These are phyloP conservation scores for Pachyramphus minor DNA, from an alignment of 2,113 vertebrate genomes.

Conservation along the genomic window DNA sequence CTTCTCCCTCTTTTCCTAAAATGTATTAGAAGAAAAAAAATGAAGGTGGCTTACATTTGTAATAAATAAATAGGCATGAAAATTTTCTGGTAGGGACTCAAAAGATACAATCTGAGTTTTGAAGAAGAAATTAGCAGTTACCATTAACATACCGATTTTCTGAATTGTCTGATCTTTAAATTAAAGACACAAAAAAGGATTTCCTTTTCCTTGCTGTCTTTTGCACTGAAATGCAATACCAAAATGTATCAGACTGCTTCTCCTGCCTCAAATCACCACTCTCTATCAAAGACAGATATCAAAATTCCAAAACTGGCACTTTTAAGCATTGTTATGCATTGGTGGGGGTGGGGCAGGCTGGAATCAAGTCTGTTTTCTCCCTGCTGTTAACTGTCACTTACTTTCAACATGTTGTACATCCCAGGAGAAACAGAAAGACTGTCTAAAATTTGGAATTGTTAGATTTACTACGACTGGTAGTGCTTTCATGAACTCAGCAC, in stretches of 20 bases:
- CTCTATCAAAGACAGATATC: neutral
- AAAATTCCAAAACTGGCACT: neutral
- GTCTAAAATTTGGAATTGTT: neutral
- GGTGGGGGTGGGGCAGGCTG: rapidly evolving
- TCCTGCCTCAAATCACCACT: neutral
- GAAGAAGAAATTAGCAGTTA: neutral
- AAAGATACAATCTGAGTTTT: neutral
- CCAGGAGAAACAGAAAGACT: neutral
- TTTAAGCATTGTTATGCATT: neutral
- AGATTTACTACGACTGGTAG: neutral
- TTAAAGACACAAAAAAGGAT: neutral
- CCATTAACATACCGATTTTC: neutral
- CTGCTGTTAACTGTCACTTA: neutral
- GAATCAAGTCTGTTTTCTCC: neutral
- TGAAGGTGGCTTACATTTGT: neutral
- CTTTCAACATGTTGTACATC: neutral
- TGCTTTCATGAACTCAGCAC: neutral
- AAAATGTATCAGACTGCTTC: neutral
- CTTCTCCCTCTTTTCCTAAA: neutral
- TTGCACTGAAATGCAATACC: neutral
- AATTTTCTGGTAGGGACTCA: neutral
- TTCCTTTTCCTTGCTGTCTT: neutral
- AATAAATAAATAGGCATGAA: neutral
- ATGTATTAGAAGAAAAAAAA: neutral
- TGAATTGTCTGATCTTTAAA: neutral